Evolutionary conservation across 2,113 vertebrate species (phyloP), one percentile per base, ranked within the genome.

Genomic region (Pao palembangensis): DNA sequence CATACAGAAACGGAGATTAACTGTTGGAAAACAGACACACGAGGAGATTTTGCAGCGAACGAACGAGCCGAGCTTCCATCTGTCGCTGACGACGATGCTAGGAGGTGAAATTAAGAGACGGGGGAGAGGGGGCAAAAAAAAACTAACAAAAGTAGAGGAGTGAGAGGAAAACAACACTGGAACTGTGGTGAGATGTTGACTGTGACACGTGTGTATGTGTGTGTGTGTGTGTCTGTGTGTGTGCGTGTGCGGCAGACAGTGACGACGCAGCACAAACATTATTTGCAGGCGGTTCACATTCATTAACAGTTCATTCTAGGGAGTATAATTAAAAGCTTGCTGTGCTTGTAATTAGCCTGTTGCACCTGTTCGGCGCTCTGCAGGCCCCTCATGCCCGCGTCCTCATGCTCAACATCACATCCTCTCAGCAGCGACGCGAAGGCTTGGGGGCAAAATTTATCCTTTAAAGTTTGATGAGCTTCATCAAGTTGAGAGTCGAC

Each of bases 291-390:
- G 69, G 61, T 85, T 82, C 77, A 77, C 76, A 87, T 87, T 87
- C 78, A 83, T 88, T 82, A 87, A 87, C 77, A 81, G 83, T 85
- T 85, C 72, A 81, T 83, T 79, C 71, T 61, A 81, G 82, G 71
- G 81, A 73, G 69, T 64, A 72, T 85, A 88, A 88, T 89, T 88
- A 88, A 89, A 87, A 85, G 86, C 87, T 80, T 74, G 84, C 86
- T 85, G 87, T 85, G 84, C 84, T 89, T 73, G 77, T 87, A 87
- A 87, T 88, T 87, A 85, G 75, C 72, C 79, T 55, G 73, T 75
- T 75, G 78, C 83, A 89, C 85, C 86, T 86, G 87, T 74, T 78
- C 67, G 73, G 6, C 65, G 72, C 52, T 51, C 61, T 55, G 61
- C 70, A 55, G 19, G 63, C 48, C 67, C 25, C 25, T 4, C 25